A percentile compares a stretch with the other conserved stretches of the same genome.
Conservation (phyloP, 2,113 vertebrate genomes). For the Neogobius melanostomus region DNA sequence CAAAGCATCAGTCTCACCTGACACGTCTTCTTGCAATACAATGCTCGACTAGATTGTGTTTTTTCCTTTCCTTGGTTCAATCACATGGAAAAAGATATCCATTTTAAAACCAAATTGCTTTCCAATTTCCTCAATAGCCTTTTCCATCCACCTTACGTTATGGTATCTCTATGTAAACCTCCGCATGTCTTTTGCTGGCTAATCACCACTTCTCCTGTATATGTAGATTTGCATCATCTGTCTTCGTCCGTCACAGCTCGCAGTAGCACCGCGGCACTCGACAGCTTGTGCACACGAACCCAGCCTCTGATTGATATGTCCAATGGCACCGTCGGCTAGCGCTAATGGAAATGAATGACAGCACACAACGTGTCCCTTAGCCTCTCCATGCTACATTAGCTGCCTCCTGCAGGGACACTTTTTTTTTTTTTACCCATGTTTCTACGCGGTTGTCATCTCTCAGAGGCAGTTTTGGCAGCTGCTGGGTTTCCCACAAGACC, state of each 20-base stretch:
- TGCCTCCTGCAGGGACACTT: slow-evolving; percentile 23
- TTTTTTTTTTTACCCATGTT: slow-evolving; percentile 19
- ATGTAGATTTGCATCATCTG: slow-evolving; percentile 38
- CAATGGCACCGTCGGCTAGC: slow-evolving; percentile 42
- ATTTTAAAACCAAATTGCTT: background rate
- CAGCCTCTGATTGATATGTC: slow-evolving; percentile 67
- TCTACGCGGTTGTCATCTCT: slow-evolving; percentile 19
- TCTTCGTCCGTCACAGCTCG: slow-evolving; percentile 47
- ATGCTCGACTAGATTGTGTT: too few species aligned
- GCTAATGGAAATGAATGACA: slow-evolving; percentile 60
- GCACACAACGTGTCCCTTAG: slow-evolving; percentile 31
- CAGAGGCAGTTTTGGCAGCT: slow-evolving; percentile 39
- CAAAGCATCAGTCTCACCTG: too few species aligned
- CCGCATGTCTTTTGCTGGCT: background rate
- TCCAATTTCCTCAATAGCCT: background rate
- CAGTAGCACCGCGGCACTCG: slow-evolving; percentile 37
- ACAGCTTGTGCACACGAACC: slow-evolving; percentile 53
- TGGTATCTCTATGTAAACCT: background rate
- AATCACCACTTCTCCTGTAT: slow-evolving; percentile 16
- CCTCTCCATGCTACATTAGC: slow-evolving; percentile 60
- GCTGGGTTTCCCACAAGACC: slow-evolving; percentile 29
- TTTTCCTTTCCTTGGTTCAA: too few species aligned
- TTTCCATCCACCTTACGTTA: background rate
- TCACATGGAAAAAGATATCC: too few species aligned
- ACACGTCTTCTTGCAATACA: too few species aligned